Percentiles rank a stretch among this genome's conserved stretches.
These are phyloP conservation scores for Anoura caudifer DNA, from an alignment of 2,113 vertebrate species.

Conservation along the genomic window DNA sequence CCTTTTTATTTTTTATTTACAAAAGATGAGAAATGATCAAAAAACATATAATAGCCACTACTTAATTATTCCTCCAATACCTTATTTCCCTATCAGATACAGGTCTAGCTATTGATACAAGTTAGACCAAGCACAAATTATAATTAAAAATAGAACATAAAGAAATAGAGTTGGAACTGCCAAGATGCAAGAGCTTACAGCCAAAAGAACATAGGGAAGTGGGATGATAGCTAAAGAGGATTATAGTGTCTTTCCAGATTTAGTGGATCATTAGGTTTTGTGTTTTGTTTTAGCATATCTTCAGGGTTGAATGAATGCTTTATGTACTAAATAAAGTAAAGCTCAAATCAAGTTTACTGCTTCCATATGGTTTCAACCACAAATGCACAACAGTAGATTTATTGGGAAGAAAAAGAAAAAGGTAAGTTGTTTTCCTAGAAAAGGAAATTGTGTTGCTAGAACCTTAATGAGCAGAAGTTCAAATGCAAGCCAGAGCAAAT, in stretches of 20 bases:
- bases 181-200: not conserved
- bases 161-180: not conserved
- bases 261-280: not conserved
- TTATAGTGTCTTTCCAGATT: not conserved
- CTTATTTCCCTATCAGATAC: not conserved
- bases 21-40: conserved; percentile 3
- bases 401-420: not conserved
- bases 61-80: not conserved
- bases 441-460: conserved; percentile 23
- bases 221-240: not conserved
- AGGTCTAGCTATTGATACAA: not conserved
- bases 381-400: not conserved
- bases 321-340: conserved; percentile 16
- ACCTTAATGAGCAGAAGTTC: conserved; percentile 41
- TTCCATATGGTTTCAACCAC: conserved; percentile 22
- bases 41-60: not conserved
- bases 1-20: not conserved
- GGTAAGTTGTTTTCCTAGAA: not conserved
- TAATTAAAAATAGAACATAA: not conserved
- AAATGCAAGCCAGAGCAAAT: conserved; percentile 28
- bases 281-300: conserved; percentile 44
- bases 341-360: conserved; percentile 37
- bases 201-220: not conserved
- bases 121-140: not conserved
- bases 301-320: conserved; percentile 45